Conservation (phyloP, 2,797 vertebrate species). For the Crocodylus rhombifer region DNA sequence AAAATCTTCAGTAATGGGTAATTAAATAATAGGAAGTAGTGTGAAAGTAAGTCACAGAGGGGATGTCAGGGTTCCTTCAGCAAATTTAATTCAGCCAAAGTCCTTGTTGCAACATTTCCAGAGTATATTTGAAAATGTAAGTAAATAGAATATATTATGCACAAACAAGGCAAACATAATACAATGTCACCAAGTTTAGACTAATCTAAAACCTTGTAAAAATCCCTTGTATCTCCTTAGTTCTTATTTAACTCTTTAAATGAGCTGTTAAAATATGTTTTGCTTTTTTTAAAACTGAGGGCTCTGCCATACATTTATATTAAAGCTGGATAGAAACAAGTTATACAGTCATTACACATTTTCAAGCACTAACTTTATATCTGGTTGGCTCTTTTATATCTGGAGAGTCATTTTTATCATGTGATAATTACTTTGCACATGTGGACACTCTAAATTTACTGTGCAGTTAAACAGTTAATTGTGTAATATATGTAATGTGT, state of each 20-base stretch:
- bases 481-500: too few species aligned
- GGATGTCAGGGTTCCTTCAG: background rate
- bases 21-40: too few species aligned
- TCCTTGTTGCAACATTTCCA: background rate
- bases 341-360: too few species aligned
- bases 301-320: too few species aligned
- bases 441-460: too few species aligned
- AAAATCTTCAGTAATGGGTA: background rate
- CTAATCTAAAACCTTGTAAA: background rate
- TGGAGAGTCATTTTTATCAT: too few species aligned
- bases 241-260: background rate
- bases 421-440: too few species aligned
- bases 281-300: background rate
- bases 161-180: background rate
- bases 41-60: too few species aligned
- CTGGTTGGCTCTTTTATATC: too few species aligned
- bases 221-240: background rate
- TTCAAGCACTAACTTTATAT: too few species aligned
- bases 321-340: too few species aligned
- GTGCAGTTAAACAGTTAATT: too few species aligned
- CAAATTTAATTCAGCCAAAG: background rate
- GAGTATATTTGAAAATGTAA: background rate
- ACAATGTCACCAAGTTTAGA: background rate
- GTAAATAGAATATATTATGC: background rate
- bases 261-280: background rate